phyloP scores from a whole-genome alignment of 2,888 invertebrate species.

The Dryocosmus kuriphilus region DNA sequence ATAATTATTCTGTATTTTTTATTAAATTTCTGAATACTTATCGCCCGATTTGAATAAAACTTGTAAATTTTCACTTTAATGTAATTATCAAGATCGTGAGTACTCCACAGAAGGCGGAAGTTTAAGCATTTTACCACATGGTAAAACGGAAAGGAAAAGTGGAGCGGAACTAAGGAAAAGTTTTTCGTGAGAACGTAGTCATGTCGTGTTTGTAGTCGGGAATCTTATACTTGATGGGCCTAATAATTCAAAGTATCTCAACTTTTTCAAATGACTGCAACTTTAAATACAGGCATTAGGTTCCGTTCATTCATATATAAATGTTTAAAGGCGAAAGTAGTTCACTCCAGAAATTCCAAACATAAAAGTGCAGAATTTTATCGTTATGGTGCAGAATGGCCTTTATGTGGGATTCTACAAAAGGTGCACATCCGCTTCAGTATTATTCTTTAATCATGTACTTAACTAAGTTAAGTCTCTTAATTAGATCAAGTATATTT shows the following conservation, averaged over 20 bases:
- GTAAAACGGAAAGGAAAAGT: constrained; percentile 30
- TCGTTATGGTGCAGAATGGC: constrained; percentile 1
- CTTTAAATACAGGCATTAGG: constrained; percentile 9
- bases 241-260: neutral
- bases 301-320: constrained; percentile 9
- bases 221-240: neutral
- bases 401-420: constrained; percentile 1
- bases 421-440: constrained; percentile 4
- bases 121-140: constrained; percentile 18
- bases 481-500: neutral
- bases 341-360: constrained; percentile 17
- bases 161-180: constrained; percentile 29
- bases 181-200: constrained; percentile 13
- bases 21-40: neutral
- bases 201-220: neutral
- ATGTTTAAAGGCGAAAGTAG: constrained; percentile 10
- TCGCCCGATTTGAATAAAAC: neutral
- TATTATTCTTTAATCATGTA: constrained; percentile 1
- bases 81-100: neutral
- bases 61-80: constrained; percentile 16
- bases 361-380: neutral
- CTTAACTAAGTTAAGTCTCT: constrained; percentile 21
- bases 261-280: neutral
- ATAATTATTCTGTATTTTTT: neutral
- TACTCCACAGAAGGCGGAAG: neutral